Base-by-base conservation (phyloP, 2,797 vertebrate genomes). In the Malurus leucopterus region DNA sequence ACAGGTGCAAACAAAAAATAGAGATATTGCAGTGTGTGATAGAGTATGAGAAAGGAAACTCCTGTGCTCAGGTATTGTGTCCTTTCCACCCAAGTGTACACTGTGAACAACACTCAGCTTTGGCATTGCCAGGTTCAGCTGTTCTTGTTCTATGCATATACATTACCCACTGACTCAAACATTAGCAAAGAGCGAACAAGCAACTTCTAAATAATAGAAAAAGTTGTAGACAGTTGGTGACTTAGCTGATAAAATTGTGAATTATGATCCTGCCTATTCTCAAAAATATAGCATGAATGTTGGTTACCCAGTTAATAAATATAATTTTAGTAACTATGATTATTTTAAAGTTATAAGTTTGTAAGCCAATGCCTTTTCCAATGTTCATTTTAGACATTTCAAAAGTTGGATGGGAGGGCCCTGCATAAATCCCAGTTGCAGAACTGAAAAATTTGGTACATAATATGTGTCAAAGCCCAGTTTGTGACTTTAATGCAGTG, bases 31-130 rank as follows among this genome's bases (percentile, higher is more conserved):
- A 40, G 3, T 20, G 8, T 62, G 26, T 3, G 4, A 15, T 2
- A 70, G 34, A 41, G 34, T 32, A 47, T 2, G 1, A 9, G 36
- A 68, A 73, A 22, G 12, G 20, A 17, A 73, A 36, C 3, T 44
- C 8, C 3, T 21, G 2, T 43, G 7, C 17, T 64, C 29, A 61
- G 38, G 18, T 2, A 1, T 6, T 36, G 9, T 2, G 0, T 51
- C 10, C 29, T 57, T 75, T 59, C 32, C 54, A 49, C 26, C 32
- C 19, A 4, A 12, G 9, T 43, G 26, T 19, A 46, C 17, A 2
- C 15, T 29, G 22, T 26, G 30, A 85, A 32, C 7, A 41, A 13
- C 8, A 13, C 15, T 77, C 14, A 16, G 5, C 44, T 76, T 70
- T 55, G 51, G 7, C 17, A 27, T 58, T 65, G 7, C 3, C 24